These are phyloP conservation scores for Musca vetustissima DNA, from an alignment of 1,140 invertebrate species.

Conservation along the genomic window DNA sequence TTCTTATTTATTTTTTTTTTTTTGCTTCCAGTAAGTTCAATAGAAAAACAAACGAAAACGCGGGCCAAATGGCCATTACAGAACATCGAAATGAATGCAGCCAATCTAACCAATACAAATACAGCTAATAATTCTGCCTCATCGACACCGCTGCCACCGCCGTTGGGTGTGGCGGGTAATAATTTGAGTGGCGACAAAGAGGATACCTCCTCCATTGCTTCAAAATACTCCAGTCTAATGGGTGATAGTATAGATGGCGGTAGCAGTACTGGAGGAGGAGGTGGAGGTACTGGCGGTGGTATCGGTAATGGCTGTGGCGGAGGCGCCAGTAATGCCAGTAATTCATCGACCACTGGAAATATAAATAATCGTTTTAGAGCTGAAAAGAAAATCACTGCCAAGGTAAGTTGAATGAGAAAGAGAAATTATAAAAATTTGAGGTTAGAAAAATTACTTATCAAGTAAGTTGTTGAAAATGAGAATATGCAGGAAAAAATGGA, in stretches of 20 bases:
- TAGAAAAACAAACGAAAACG: slow-evolving; percentile 53
- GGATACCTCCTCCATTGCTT: slow-evolving; percentile 45
- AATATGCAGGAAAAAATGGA: background rate
- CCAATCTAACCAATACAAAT: slow-evolving; percentile 49
- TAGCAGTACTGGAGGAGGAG: slow-evolving; percentile 25
- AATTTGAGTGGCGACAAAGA: slow-evolving; percentile 17
- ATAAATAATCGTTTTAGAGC: slow-evolving; percentile 51
- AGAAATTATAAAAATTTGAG: background rate
- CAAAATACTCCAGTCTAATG: slow-evolving; percentile 49
- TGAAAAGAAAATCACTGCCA: slow-evolving; percentile 56
- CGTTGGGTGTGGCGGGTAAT: slow-evolving; percentile 33
- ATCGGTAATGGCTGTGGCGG: slow-evolving; percentile 31
- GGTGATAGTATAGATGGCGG: slow-evolving; percentile 47
- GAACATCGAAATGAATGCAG: slow-evolving; percentile 44
- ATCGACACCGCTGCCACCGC: slow-evolving; percentile 42
- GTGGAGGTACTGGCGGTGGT: too few relatives aligned
- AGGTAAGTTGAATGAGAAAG: slow-evolving; percentile 39
- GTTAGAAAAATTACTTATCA: background rate
- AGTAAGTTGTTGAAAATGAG: too few relatives aligned
- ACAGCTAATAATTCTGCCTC: slow-evolving; percentile 50
- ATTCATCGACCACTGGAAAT: slow-evolving; percentile 32
- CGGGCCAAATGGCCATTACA: slow-evolving; percentile 48
- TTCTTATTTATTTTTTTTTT: slow-evolving; percentile 1
- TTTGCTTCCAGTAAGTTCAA: slow-evolving; percentile 46
- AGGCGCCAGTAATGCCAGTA: background rate